Base-by-base conservation (phyloP, 2,797 vertebrate species). In the Alectoris magna region DNA sequence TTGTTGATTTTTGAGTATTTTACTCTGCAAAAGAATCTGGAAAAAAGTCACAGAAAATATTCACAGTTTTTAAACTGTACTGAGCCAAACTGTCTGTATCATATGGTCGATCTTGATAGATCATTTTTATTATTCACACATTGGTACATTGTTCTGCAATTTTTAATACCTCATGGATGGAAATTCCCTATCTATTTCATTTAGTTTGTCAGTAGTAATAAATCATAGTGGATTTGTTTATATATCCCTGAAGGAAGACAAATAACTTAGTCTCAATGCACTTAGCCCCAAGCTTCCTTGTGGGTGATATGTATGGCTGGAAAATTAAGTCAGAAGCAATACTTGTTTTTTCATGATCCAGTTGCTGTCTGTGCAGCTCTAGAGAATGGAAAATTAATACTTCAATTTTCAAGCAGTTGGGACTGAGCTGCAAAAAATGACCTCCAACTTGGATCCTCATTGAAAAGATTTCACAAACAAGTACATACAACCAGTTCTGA, bases 141-240 rank as follows among this genome's bases (percentile, higher is more conserved):
- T 43, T 77, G 36, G 80, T 90, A 23, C 36, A 84, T 79, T 87
- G 36, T 59, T 96, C 17, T 90, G 68, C 44, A 64, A 80, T 88
- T 89, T 48, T 73, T 84, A 62, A 44, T 63, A 87, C 13, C 38
- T 77, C 81, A 58, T 80, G 86, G 85, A 91, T 82, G 77, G 77
- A 82, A 84, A 92, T 90, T 93, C 83, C 34, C 80, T 91, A 78
- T 92, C 72, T 91, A 84, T 94, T 95, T 76, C 6, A 84, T 92
- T 92, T 96, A 76, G 63, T 91, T 88, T 96, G 80, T 93, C 85
- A 88, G 88, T 49, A 84, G 56, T 43, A 88, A 93, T 96, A 95
- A 91, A 94, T 96, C 94, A 94, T 62, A 76, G 21, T 79, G 38
- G 36, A 14, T 84, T 94, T 90, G 71, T 86, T 86, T 90, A 49